These are phyloP conservation scores for Regulus satrapa DNA, from an alignment of 2,113 vertebrate species.

Conservation along the genomic window DNA sequence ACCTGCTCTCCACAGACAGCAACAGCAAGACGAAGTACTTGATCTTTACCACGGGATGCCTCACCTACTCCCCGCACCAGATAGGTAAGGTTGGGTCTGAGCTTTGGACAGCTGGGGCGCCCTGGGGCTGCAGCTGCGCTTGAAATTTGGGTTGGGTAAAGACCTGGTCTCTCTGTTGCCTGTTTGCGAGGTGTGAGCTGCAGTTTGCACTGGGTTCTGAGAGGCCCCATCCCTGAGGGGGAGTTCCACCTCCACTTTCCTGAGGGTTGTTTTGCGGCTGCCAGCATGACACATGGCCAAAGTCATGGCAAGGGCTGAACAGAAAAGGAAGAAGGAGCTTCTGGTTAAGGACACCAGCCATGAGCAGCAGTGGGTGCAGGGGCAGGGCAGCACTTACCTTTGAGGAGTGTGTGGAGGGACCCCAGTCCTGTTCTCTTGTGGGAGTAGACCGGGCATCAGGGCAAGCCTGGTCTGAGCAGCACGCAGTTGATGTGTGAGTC, in stretches of 20 bases:
- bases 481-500: not conserved
- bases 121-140: rapidly evolving
- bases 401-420: not conserved
- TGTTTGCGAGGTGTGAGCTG: not conserved
- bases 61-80: conserved; percentile 96
- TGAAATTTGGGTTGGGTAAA: not conserved
- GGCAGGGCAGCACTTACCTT: not conserved
- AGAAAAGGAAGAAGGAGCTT: not conserved
- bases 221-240: not conserved
- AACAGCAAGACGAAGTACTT: conserved; percentile 85
- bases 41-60: conserved; percentile 95
- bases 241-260: not conserved
- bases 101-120: not conserved
- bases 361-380: not conserved
- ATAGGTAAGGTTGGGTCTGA: conserved; percentile 78
- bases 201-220: not conserved
- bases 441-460: not conserved
- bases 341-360: not conserved
- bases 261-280: not conserved
- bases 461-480: not conserved
- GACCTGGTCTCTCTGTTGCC: not conserved
- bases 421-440: not conserved
- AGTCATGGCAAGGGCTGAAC: not conserved
- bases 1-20: conserved; percentile 43
- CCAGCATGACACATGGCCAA: not conserved